These are phyloP conservation scores for Pimephales promelas DNA, from an alignment of 2,113 vertebrate species.

Conservation along the genomic window DNA sequence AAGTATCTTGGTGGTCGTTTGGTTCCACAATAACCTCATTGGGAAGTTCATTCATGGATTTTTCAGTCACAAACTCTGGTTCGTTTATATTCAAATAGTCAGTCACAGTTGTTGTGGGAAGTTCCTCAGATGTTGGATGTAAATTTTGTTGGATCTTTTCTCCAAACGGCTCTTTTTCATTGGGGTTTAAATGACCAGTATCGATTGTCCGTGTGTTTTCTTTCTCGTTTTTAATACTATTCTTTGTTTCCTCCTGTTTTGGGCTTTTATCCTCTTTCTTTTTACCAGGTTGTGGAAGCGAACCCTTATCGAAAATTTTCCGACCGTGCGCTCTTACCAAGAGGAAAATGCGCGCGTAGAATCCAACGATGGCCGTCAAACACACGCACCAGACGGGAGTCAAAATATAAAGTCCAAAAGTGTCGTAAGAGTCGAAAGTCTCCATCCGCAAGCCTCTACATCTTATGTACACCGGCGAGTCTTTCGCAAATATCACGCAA, in stretches of 20 bases:
- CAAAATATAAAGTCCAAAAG: constrained; percentile 73
- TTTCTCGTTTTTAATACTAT: constrained; percentile 16
- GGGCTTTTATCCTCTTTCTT: constrained; percentile 12
- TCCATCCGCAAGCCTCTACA: constrained; percentile 62
- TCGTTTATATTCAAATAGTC: background rate
- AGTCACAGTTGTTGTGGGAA: background rate
- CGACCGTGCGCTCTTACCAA: constrained; percentile 70
- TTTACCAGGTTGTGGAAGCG: background rate
- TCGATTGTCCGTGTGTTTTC: constrained; percentile 6
- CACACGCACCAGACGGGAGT: constrained; percentile 74
- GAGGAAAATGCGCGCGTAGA: constrained; percentile 73
- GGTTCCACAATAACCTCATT: constrained; percentile 23
- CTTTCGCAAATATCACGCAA: constrained; percentile 62
- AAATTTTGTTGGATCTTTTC: background rate
- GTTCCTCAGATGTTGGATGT: background rate
- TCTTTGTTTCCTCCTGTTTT: constrained; percentile 24
- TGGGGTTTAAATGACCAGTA: background rate
- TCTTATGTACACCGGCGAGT: constrained; percentile 67
- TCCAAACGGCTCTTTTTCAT: background rate
- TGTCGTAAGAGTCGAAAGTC: constrained; percentile 61
- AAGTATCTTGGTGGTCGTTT: constrained; percentile 16
- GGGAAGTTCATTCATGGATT: constrained; percentile 17
- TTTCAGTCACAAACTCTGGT: background rate
- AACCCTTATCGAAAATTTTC: constrained; percentile 77
- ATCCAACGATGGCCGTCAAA: constrained; percentile 69